Evolutionary conservation across 2,113 vertebrate genomes (phyloP).

Genomic region (Artemisiospiza belli): DNA sequence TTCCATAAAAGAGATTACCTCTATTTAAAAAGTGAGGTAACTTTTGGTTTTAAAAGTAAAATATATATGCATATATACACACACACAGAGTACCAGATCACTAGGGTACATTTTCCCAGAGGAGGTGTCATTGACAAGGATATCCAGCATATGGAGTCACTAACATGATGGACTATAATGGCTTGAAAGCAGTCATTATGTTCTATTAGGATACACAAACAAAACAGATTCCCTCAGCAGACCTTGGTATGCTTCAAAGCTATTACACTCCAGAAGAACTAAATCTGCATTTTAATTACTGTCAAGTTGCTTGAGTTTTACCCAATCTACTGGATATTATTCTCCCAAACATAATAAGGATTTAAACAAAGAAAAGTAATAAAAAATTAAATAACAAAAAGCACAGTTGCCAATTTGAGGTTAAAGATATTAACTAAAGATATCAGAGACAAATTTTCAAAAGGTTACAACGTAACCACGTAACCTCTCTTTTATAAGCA

Average conservation of each 20-base stretch:
- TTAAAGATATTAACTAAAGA: not conserved
- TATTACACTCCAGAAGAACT: constrained; percentile 23
- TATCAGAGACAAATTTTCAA: not conserved
- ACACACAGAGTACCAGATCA: not conserved
- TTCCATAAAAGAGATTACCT: not conserved
- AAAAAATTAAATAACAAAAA: not conserved
- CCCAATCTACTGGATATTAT: not conserved
- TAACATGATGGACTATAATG: constrained; percentile 46
- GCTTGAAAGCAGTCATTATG: constrained; percentile 58
- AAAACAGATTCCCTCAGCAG: constrained; percentile 39
- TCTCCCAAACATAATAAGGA: not conserved
- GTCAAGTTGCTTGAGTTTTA: constrained; percentile 10
- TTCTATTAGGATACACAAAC: constrained; percentile 49
- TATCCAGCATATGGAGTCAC: constrained; percentile 30
- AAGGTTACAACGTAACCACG: not conserved
- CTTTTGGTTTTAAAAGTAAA: not conserved
- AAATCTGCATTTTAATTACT: constrained; percentile 60
- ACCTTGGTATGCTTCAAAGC: constrained; percentile 15
- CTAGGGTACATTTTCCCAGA: not conserved
- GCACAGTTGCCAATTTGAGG: not conserved
- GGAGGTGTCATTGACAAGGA: not conserved
- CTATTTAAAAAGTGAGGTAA: not conserved
- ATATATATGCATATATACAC: accelerated
- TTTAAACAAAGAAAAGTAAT: not conserved
- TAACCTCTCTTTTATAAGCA: not conserved